Base-by-base conservation (phyloP, 1,140 invertebrate species). In the Bradysia coprophila region DNA sequence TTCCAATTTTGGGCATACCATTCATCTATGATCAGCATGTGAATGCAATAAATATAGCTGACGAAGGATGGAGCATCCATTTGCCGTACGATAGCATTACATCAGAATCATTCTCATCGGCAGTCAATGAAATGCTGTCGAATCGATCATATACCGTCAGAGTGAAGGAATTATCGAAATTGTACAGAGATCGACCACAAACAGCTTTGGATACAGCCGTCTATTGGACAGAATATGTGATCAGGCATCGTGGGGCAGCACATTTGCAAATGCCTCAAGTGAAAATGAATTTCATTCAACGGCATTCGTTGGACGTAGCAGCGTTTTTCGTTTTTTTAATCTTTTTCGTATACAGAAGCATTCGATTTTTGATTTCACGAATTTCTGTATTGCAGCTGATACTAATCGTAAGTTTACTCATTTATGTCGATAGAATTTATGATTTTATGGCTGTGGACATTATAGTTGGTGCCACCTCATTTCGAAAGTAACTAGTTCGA, bases 11-110 rank as follows among this genome's bases (percentile, higher is more conserved):
- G 1, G 49, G 51, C 1, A 47, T 61, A n/a, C 58, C 59, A 13
- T 46, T 68, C 0, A 65, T 66, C 39, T 62, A 62, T 38, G 62
- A 67, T 41, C 55, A 69, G 63, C 52, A 43, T 57, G 72, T 53
- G 43, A 62, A 49, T 53, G 68, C 50, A 5, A 61, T 41, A 43
- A 46, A 53, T 6, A 50, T 53, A 1, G 21, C 48, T 4, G 41
- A 43, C 15, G 22, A 21, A 21, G 43, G 37, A 33, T 39, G 19
- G 16, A 28, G 15, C 2, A 4, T 42, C 15, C 15, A 3, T 19
- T 20, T 42, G 18, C 21, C 33, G 20, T 19, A 18, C 21, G 8
- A 9, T 3, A 13, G 1, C 6, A 2, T 42, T 16, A 38, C 13
- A 4, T 6, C 18, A 22, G 19, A 11, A 19, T 15, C 19, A 4